Conservation (phyloP, 2,888 invertebrate species). For the Gonocerus acuteangulatus region DNA sequence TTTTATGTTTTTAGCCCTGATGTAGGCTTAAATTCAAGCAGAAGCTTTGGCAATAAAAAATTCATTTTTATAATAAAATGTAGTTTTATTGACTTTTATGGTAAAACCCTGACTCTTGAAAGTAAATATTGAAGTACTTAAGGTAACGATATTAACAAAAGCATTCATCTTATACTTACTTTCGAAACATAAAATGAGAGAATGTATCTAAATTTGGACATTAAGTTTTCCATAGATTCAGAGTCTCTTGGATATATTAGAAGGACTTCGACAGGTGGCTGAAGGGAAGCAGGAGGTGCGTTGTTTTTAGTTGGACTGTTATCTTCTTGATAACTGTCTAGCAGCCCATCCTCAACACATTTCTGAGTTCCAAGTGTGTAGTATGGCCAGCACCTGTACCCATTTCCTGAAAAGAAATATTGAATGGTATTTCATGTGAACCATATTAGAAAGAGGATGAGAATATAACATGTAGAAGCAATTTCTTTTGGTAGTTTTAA, state of each 20-base stretch:
- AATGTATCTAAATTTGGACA: slow-evolving; percentile 16
- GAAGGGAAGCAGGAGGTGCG: not conserved
- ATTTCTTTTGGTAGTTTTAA: too few relatives aligned
- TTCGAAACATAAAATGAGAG: slow-evolving; percentile 15
- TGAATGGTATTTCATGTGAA: too few relatives aligned
- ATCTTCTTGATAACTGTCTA: not conserved
- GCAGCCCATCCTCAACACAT: not conserved
- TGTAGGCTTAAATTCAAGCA: too few relatives aligned
- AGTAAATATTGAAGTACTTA: too few relatives aligned
- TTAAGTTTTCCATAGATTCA: slow-evolving; percentile 4
- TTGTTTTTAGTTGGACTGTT: not conserved
- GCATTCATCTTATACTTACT: slow-evolving; percentile 1
- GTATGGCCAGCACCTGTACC: slow-evolving; percentile 5
- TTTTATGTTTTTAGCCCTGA: too few relatives aligned
- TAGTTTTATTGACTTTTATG: too few relatives aligned
- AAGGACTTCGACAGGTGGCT: slow-evolving; percentile 3
- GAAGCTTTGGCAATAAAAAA: too few relatives aligned
- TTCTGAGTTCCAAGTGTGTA: not conserved
- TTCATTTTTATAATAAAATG: too few relatives aligned
- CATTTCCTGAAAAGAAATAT: slow-evolving; percentile 9
- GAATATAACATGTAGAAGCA: too few relatives aligned
- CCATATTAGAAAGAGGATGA: too few relatives aligned
- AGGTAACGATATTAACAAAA: too few relatives aligned
- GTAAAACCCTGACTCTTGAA: too few relatives aligned
- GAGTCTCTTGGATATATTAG: slow-evolving; percentile 14